Evolutionary conservation across 2,797 vertebrate genomes (phyloP).

Genomic region (Discoglossus pictus): DNA sequence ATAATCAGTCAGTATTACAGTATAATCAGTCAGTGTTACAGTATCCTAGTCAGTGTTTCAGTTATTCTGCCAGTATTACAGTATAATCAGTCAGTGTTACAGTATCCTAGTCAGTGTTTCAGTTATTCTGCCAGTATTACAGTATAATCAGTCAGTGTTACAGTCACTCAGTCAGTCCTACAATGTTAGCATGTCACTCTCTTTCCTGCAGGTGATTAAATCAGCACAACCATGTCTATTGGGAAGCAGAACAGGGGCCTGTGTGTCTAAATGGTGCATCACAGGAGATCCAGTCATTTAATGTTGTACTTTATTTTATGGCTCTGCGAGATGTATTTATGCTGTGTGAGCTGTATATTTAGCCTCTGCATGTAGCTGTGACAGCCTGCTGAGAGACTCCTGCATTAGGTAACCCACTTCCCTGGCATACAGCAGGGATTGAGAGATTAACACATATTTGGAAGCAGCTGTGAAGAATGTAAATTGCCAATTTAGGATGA

Average conservation of each 20-base stretch:
- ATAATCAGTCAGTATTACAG: too few species aligned
- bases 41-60: too few species aligned
- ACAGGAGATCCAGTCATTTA: slow-evolving; percentile 45
- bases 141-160: slow-evolving; percentile 5
- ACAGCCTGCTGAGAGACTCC: slow-evolving; percentile 45
- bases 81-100: too few species aligned
- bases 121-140: too few species aligned
- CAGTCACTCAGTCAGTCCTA: slow-evolving; percentile 27
- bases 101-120: too few species aligned
- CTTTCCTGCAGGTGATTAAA: slow-evolving; percentile 41
- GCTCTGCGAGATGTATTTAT: slow-evolving; percentile 48
- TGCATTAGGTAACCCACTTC: slow-evolving; percentile 50
- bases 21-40: too few species aligned
- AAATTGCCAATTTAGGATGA: slow-evolving; percentile 46
- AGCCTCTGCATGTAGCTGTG: slow-evolving; percentile 37
- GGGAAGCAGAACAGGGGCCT: slow-evolving; percentile 42
- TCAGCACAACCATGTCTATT: slow-evolving; percentile 29
- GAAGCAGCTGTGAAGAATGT: slow-evolving; percentile 48
- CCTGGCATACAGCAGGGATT: slow-evolving; percentile 47
- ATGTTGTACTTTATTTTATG: slow-evolving; percentile 42
- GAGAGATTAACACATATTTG: slow-evolving; percentile 50
- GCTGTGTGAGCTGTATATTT: slow-evolving; percentile 30
- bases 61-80: too few species aligned
- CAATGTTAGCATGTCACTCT: slow-evolving; percentile 22
- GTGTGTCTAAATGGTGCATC: slow-evolving; percentile 46